These are phyloP conservation scores for Nasonia longicornis DNA, from an alignment of 1,140 invertebrate species.

Conservation along the genomic window DNA sequence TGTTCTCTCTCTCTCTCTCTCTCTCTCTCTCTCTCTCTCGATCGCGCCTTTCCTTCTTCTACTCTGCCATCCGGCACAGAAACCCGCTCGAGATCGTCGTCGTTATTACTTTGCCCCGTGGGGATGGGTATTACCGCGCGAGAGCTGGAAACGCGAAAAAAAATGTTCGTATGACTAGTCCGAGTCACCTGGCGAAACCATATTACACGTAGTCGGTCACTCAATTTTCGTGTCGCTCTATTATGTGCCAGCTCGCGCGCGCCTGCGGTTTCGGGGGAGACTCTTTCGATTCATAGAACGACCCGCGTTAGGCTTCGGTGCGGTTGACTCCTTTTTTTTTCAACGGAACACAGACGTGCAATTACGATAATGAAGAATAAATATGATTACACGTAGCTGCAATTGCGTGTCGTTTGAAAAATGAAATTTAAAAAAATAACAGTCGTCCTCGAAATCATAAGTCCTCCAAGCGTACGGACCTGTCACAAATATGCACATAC, in stretches of 20 bases:
- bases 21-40: not conserved
- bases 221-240: constrained; percentile 17
- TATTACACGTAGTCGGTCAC: not conserved
- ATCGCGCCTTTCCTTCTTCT: not conserved
- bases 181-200: not conserved
- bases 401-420: not conserved
- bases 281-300: not conserved
- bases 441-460: not conserved
- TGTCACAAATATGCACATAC: not conserved
- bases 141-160: not conserved
- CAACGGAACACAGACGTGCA: not conserved
- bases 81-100: constrained; percentile 4
- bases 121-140: not conserved
- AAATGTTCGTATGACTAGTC: not conserved
- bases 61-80: constrained; percentile 9
- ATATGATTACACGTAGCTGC: not conserved
- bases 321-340: constrained; percentile 1
- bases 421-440: not conserved
- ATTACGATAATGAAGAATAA: not conserved
- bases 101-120: constrained; percentile 1
- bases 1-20: constrained; percentile 3
- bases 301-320: not conserved
- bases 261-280: not conserved
- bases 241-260: not conserved
- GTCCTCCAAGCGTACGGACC: not conserved